Conservation (phyloP, 1,140 invertebrate genomes). For the Campoletis sonorensis region DNA sequence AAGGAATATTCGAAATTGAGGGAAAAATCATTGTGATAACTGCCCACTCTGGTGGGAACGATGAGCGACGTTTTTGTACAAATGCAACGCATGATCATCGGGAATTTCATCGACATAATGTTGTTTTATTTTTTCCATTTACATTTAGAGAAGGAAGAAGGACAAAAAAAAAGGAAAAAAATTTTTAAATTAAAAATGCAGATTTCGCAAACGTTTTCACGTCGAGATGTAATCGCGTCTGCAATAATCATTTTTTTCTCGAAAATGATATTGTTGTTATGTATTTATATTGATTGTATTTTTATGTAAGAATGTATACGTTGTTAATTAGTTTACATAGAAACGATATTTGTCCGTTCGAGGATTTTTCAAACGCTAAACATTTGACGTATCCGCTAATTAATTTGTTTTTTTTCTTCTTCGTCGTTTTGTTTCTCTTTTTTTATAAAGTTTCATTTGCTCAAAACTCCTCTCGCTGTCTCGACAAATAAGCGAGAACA, state of each 20-base stretch:
- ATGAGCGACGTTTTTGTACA: constrained; percentile 25
- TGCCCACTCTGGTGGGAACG: constrained; percentile 20
- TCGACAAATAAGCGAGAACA: neutral
- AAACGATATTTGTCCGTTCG: neutral
- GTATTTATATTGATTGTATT: constrained; percentile 58
- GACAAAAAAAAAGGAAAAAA: neutral
- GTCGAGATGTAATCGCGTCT: neutral
- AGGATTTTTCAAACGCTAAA: neutral
- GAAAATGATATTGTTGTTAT: constrained; percentile 52
- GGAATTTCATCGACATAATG: neutral
- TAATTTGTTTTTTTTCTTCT: neutral
- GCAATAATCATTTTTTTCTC: constrained; percentile 9
- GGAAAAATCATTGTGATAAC: constrained; percentile 28
- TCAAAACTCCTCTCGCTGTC: constrained; percentile 29
- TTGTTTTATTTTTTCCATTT: too few relatives aligned
- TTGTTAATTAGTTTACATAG: constrained; percentile 59
- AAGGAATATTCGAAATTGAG: neutral
- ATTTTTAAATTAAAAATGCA: neutral
- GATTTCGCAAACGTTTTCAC: neutral
- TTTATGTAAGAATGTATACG: constrained; percentile 48
- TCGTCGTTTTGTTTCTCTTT: constrained; percentile 27
- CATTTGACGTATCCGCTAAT: neutral
- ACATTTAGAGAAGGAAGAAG: too few relatives aligned
- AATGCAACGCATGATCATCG: constrained; percentile 2
- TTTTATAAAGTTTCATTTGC: constrained; percentile 43